Evolutionary conservation across 2,888 invertebrate species (phyloP), one percentile per base, ranked within the genome.

Genomic region (Thera obeliscata): DNA sequence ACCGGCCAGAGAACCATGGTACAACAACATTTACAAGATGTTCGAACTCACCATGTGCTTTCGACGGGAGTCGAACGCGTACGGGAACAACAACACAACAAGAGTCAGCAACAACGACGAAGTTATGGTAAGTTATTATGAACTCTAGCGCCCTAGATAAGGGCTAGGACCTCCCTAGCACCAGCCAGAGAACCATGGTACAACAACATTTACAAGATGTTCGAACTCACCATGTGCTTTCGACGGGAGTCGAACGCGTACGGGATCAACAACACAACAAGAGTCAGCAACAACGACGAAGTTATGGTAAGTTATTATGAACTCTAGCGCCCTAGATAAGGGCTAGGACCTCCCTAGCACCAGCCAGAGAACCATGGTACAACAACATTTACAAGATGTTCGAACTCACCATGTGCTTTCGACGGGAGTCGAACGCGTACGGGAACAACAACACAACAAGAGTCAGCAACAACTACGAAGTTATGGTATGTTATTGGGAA

Each of bases 41-140:
- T 79, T 91, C 56, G 85, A 89, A 73, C 82, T 87, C 74, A 85
- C 91, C 12, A 87, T 91, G 88, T 93, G 91, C 81, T 90, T 88
- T 76, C 79, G 88, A 0, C 72, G 86, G 5, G 78, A 78, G 49
- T 74, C 83, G 9, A 72, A 76, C n/a, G 74, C 76, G 67, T 87
- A 87, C 68, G 87, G 85, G 2, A 90, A 91, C 72, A 91, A 91
- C 61, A 91, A 90, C 61, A 87, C 84, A 1, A 86, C 87, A 0
- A 76, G 77, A 2, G 65, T 82, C 57, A 86, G 84, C 71, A 87
- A 88, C 64, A 88, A 87, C 60, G 90, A 91, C 11, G 88, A 93
- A 74, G 84, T 91, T 4, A 67, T 93, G 81, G 92, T 91, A 63
- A 85, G 88, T 82, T 36, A 33, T 33, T 54, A 9, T 49, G 6